A percentile compares a stretch with the other conserved stretches of the same genome.
These are phyloP conservation scores for Montipora capricornis DNA, from an alignment of 64 coral and sea anemone species.

Conservation along the genomic window DNA sequence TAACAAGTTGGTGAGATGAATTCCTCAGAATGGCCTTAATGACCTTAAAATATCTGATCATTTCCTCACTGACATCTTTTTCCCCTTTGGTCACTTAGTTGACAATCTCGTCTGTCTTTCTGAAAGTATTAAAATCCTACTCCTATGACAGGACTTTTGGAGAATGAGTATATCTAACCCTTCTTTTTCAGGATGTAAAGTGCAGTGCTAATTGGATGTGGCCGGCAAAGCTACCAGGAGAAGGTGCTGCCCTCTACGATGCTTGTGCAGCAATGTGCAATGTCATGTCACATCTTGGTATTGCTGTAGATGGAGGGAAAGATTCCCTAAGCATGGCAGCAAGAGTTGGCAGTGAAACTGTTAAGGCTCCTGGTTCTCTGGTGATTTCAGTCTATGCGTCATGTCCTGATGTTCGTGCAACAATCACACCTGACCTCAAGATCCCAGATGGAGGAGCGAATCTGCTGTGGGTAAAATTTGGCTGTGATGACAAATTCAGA, in stretches of 20 bases:
- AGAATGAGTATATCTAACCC: background rate
- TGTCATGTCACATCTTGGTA: conserved; percentile 85
- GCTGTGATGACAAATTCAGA: conserved; percentile 42
- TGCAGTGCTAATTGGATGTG: conserved; percentile 99
- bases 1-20: conserved; percentile 1
- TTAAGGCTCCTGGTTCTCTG: conserved; percentile 90
- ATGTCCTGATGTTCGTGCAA: conserved; percentile 87
- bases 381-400: conserved; percentile 94
- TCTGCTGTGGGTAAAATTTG: conserved; percentile 78
- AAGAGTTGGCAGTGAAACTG: conserved; percentile 79
- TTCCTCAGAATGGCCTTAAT: conserved; percentile 4
- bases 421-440: conserved; percentile 98
- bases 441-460: conserved; percentile 66
- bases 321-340: conserved; percentile 99
- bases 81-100: background rate
- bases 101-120: background rate
- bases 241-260: conserved; percentile 91
- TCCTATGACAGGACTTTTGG: background rate
- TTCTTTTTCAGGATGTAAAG: conserved; percentile 86
- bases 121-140: background rate
- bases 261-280: conserved; percentile 90
- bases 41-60: background rate
- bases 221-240: conserved; percentile 91
- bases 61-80: conserved; percentile 7
- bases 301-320: conserved; percentile 97